Conservation (phyloP, 2,113 vertebrate species). For the Phalacrocorax pelagicus region DNA sequence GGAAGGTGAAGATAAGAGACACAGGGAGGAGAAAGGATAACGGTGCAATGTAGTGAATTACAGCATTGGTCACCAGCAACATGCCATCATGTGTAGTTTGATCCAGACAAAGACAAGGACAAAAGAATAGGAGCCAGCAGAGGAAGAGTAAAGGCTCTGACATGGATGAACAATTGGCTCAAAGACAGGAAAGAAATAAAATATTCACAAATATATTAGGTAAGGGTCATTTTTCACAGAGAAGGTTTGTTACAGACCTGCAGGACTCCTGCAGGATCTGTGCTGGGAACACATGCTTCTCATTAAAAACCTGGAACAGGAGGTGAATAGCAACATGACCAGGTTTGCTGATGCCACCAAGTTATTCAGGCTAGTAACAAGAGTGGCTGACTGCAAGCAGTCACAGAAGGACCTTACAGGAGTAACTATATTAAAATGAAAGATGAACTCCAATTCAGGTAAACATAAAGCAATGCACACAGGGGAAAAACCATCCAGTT, state of each 20-base stretch:
- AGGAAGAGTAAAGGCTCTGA: background rate
- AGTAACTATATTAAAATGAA: background rate
- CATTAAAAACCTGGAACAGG: slow-evolving; percentile 55
- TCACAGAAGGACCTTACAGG: background rate
- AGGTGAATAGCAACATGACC: slow-evolving; percentile 25
- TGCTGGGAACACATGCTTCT: slow-evolving; percentile 50
- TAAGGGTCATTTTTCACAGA: slow-evolving; percentile 24
- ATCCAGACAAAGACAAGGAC: background rate
- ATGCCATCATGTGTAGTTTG: background rate
- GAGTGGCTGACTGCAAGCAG: background rate
- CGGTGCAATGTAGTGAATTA: background rate
- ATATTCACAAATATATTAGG: background rate
- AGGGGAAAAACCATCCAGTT: background rate
- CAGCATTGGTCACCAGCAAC: background rate
- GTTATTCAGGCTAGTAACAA: background rate
- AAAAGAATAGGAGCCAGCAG: background rate
- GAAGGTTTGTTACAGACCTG: slow-evolving; percentile 56
- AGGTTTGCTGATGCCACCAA: slow-evolving; percentile 25
- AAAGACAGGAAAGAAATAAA: background rate
- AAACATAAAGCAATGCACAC: background rate
- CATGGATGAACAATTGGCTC: background rate
- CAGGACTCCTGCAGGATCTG: slow-evolving; percentile 57
- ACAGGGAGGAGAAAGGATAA: background rate
- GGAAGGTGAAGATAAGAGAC: background rate
- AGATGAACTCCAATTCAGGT: background rate